These are phyloP conservation scores for Ips nitidus DNA, from an alignment of 1,140 invertebrate species.

Conservation along the genomic window DNA sequence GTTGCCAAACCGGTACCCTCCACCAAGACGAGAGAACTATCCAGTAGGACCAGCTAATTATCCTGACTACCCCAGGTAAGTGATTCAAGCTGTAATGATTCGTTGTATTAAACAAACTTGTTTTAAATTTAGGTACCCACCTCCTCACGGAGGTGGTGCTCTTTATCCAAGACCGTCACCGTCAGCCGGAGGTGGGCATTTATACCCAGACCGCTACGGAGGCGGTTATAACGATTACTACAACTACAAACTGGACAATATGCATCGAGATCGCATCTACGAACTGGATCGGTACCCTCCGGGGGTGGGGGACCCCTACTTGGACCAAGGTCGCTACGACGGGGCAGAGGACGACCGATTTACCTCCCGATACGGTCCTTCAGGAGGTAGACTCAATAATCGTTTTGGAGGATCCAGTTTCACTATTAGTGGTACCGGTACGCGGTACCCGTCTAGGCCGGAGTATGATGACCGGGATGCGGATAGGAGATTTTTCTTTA, in stretches of 20 bases:
- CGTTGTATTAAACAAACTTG: no score
- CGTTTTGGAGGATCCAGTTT: conserved; percentile 26
- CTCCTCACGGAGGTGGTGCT: conserved; percentile 23
- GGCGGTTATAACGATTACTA: conserved; percentile 54
- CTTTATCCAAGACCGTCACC: conserved; percentile 35
- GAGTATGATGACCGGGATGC: conserved; percentile 47
- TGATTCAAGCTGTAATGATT: conserved; percentile 39
- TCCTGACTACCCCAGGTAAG: conserved; percentile 36
- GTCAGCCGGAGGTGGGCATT: conserved; percentile 43
- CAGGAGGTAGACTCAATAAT: conserved; percentile 17
- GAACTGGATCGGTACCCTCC: conserved; percentile 47
- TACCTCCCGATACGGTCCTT: conserved; percentile 34
- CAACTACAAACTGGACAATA: conserved; percentile 51
- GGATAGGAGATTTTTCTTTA: conserved; percentile 45
- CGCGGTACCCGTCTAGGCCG: conserved; percentile 34
- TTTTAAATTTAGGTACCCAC: conserved; percentile 37
- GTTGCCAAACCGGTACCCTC: conserved; percentile 51
- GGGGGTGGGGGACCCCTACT: conserved; percentile 49
- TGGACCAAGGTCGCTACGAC: conserved; percentile 45
- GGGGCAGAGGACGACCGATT: conserved; percentile 28
- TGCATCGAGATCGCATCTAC: conserved; percentile 42
- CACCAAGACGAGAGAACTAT: conserved; percentile 28
- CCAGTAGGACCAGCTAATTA: conserved; percentile 19
- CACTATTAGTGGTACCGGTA: conserved; percentile 31
- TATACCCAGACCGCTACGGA: conserved; percentile 43